Evolutionary conservation across 2,888 invertebrate species (phyloP), one percentile per base, ranked within the genome.

Genomic region (Cataglyphis altisquamis): DNA sequence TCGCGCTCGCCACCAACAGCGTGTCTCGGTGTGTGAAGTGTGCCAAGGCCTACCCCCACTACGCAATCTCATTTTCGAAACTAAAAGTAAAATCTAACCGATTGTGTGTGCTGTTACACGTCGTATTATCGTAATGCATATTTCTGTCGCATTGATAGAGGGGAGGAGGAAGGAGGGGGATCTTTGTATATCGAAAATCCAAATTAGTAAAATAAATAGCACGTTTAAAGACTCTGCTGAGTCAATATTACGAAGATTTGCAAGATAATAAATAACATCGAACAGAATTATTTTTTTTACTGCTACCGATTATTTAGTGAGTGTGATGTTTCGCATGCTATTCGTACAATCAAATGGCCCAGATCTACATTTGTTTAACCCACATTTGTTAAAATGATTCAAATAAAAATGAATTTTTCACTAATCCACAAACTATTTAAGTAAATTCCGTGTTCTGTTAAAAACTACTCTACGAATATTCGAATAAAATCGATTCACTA

Each of bases 71-170:
- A 93, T 94, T 94, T 94, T 94, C 94, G 94, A 94, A 94, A 94
- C 94, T 93, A 94, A 94, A 94, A 94, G 94, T 94, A 94, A 94
- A 94, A 94, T 94, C 94, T 94, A 94, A 94, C 94, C 93, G 93
- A 93, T 93, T 94, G 93, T 94, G 92, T 91, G 90, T 52, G 48
- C 48, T 52, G 90, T 91, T 92, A 89, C 91, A 90, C 90, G 88
- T 85, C 87, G 88, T 86, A 89, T 92, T 91, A 91, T 88, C 91
- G 91, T 92, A 90, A 92, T 90, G 90, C 89, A 91, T 92, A 93
- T 92, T 91, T 93, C 90, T 84, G 91, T 92, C 89, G 67, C 84
- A 52, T 52, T 52, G 29, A 67, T 12, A 25, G 52, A 15, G 12
- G 3, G 10, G 10, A 8, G 32, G 25, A 8, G 29, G 10, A 12